These are phyloP conservation scores for Cyanocitta stelleri DNA, from an alignment of 2,113 vertebrate species.

Conservation along the genomic window DNA sequence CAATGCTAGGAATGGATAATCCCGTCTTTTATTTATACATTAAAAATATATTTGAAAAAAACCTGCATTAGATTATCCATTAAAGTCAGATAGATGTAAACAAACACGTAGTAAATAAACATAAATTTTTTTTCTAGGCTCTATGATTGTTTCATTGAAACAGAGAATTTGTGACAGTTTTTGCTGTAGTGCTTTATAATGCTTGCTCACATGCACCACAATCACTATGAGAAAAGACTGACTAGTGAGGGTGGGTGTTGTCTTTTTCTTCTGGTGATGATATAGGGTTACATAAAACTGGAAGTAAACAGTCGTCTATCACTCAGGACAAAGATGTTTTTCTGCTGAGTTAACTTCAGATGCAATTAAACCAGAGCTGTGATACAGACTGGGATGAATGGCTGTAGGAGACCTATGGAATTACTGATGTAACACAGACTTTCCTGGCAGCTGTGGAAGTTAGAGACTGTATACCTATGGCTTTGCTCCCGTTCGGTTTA, in stretches of 20 bases:
- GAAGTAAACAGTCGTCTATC: background rate
- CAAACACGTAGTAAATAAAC: background rate
- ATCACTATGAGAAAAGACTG: background rate
- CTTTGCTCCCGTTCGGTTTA: background rate
- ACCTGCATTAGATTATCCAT: background rate
- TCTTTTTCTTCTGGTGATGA: background rate
- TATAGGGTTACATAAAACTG: background rate
- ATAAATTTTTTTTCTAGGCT: background rate
- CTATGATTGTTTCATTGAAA: background rate
- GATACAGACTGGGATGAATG: background rate
- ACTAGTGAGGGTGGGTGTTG: background rate
- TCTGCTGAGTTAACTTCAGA: background rate
- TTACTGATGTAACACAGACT: background rate
- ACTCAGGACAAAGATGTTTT: background rate
- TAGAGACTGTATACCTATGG: background rate
- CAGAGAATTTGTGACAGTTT: background rate
- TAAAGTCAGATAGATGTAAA: background rate
- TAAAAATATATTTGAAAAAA: background rate
- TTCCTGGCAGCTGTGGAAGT: background rate
- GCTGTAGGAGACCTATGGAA: background rate
- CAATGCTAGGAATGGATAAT: slow-evolving; percentile 3
- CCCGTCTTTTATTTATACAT: background rate
- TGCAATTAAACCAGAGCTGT: background rate
- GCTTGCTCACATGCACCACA: background rate
- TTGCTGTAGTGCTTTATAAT: background rate